Percentiles rank a stretch among this genome's conserved stretches.
These are phyloP conservation scores for Lepidurus packardi DNA, from an alignment of 1,140 invertebrate species.

Conservation along the genomic window DNA sequence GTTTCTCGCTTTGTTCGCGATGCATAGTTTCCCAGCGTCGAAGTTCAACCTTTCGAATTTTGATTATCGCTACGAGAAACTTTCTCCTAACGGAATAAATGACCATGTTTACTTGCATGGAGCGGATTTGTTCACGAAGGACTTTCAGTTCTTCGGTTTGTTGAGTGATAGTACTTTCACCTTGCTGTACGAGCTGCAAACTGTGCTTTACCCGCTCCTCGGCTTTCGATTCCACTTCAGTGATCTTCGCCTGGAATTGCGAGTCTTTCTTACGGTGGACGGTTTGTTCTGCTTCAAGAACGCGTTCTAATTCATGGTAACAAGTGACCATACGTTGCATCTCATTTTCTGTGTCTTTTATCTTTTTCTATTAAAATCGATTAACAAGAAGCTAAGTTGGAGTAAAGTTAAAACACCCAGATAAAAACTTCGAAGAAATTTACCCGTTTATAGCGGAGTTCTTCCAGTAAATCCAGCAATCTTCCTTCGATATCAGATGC, in stretches of 20 bases:
- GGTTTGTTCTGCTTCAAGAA: not conserved
- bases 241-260: not conserved
- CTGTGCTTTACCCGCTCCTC: not conserved
- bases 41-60: not conserved
- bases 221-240: not conserved
- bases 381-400: too few relatives aligned
- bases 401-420: too few relatives aligned
- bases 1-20: not conserved
- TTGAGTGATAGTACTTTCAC: not conserved
- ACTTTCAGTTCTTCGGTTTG: not conserved
- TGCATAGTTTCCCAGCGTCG: not conserved
- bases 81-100: not conserved
- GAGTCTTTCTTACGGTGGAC: not conserved
- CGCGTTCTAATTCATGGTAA: not conserved
- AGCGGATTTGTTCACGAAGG: not conserved
- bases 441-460: not conserved
- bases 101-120: not conserved
- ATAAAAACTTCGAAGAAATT: not conserved
- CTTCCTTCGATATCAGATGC: not conserved
- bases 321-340: not conserved
- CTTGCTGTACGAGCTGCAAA: not conserved
- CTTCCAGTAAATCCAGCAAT: not conserved
- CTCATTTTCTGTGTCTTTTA: not conserved
- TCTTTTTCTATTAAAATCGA: not conserved
- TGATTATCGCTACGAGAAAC: not conserved